Base-by-base conservation (phyloP, 2,797 vertebrate species). In the Neostethus bicornis region DNA sequence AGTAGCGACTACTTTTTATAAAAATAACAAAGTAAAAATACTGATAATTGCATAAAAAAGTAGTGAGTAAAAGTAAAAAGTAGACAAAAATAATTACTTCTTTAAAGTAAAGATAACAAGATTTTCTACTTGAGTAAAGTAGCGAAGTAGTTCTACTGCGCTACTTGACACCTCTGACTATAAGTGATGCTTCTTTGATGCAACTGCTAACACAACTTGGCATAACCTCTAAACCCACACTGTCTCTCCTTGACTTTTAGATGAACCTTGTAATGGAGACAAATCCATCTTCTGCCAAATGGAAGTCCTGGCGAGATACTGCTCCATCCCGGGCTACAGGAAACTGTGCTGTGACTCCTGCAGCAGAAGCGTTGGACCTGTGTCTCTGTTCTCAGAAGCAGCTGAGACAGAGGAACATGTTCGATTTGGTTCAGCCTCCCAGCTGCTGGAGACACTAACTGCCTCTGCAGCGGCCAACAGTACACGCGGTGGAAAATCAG, bases 281-380 rank as follows among this genome's bases (percentile, higher is more conserved):
- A 98, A 95, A 50, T 99, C 97, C 24, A 98, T 98, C 79, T 99
- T 99, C 90, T 99, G 97, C 68, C 96, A 99, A 32, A 98, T 99
- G 97, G 97, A 99, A 66, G 96, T 97, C n/a, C 89, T 99, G 0
- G 93, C 95, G 0, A 92, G 96, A 0, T 98, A 98, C 88, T 98
- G 96, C 62, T 98, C 96, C 35, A 98, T 98, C 19, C 96, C 97
- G 0, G 96, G 95, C 42, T 98, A 98, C 83, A 93, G 91, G 73
- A 98, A 95, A 59, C 80, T 98, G 29, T 98, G 96, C 65, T 99
- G 97, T 1, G 95, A 97, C 59, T 97, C 97, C 0, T 99, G 96
- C 68, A 80, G 87, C 77, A 92, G 85, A 55, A 92, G 92, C 42
- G 68, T 82, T 3, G 80, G 90, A 17, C 87, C 90, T 3, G 63